phyloP scores from a whole-genome alignment of 2,113 vertebrate species.

The Phrynosoma blainvillii region DNA sequence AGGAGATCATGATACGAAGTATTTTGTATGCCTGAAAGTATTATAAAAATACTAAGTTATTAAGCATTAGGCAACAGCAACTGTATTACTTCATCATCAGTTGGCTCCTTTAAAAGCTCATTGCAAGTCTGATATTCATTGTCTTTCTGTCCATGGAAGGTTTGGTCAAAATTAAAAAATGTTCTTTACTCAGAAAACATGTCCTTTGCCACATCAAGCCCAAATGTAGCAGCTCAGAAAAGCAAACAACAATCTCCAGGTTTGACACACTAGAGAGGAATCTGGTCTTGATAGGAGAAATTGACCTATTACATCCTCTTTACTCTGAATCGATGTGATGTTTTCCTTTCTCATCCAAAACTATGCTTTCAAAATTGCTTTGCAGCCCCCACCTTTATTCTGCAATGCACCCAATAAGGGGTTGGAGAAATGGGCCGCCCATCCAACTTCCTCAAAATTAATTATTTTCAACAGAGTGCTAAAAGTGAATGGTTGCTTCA shows the following conservation, averaged over 20 bases:
- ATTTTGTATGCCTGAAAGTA: background rate
- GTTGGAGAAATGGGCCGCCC: background rate
- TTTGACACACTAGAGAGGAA: constrained; percentile 31
- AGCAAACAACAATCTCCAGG: constrained; percentile 30
- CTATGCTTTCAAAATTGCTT: background rate
- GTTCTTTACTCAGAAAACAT: constrained; percentile 41
- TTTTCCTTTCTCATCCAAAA: constrained; percentile 2
- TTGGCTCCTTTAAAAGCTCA: background rate
- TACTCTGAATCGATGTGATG: background rate
- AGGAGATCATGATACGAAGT: background rate
- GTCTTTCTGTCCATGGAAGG: background rate
- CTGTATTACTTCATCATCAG: background rate
- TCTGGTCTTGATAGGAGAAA: constrained; percentile 39
- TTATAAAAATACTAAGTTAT: background rate
- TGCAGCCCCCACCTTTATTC: background rate
- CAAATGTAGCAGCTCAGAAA: constrained; percentile 29
- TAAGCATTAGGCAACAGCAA: background rate
- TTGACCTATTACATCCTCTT: constrained; percentile 35
- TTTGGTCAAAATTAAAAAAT: constrained; percentile 2
- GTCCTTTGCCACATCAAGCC: constrained; percentile 24
- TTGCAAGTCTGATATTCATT: background rate
- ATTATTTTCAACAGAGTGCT: background rate
- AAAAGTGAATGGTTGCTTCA: background rate
- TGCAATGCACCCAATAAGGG: background rate
- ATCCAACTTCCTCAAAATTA: background rate